Conservation (phyloP, 2,113 vertebrate species). For the Larimichthys crocea region DNA sequence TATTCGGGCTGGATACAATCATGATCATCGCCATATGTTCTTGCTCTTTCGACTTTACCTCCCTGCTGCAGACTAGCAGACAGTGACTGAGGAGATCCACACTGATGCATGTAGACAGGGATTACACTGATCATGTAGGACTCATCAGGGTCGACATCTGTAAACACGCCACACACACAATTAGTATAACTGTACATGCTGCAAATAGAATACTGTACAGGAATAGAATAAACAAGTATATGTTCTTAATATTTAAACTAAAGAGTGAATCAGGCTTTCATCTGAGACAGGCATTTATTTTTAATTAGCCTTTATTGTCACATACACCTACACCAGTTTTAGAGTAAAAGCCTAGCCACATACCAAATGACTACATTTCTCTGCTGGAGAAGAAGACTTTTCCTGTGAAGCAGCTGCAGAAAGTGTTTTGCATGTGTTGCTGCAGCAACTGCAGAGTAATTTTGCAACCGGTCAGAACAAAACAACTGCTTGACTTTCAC, state of each 20-base stretch:
- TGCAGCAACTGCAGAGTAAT: neutral
- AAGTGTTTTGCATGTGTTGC: neutral
- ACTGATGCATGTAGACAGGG: slow-evolving; percentile 53
- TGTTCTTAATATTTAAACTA: neutral
- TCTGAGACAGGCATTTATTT: neutral
- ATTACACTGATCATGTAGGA: slow-evolving; percentile 71
- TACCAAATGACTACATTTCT: neutral
- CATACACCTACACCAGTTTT: neutral
- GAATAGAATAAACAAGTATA: neutral
- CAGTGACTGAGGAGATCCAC: slow-evolving; percentile 58
- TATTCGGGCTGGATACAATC: neutral
- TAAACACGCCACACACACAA: neutral
- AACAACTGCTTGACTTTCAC: neutral
- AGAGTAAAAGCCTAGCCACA: neutral
- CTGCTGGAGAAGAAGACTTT: neutral
- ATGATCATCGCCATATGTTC: neutral
- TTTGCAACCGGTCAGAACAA: neutral
- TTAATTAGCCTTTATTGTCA: neutral
- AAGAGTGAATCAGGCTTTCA: neutral
- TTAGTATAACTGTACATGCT: neutral
- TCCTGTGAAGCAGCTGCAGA: neutral
- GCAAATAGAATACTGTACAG: neutral
- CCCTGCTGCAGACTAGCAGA: slow-evolving; percentile 66
- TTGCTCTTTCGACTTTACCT: slow-evolving; percentile 51
- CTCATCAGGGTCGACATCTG: slow-evolving; percentile 50